Conservation (phyloP, 1,140 invertebrate species). For the Cydia pomonella region DNA sequence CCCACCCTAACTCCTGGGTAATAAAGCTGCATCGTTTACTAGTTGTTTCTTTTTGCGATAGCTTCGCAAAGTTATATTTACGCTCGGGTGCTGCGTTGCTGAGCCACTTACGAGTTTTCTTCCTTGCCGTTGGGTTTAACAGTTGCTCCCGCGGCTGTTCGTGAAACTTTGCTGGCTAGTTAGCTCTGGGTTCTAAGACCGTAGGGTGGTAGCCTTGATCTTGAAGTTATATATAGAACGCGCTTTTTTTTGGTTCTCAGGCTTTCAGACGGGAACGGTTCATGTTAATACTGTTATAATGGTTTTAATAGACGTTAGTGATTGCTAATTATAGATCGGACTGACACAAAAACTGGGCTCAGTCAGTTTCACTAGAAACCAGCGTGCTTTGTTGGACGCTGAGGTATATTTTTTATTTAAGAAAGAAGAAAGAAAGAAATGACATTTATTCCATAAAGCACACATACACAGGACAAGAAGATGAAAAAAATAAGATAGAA, state of each 20-base stretch:
- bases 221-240: slow-evolving; percentile 21
- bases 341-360: slow-evolving; percentile 7
- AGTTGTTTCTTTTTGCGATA: slow-evolving; percentile 18
- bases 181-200: slow-evolving; percentile 27
- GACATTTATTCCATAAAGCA: too few relatives aligned
- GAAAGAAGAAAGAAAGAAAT: too few relatives aligned
- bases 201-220: slow-evolving; percentile 24
- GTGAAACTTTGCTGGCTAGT: slow-evolving; percentile 9
- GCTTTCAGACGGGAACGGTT: slow-evolving; percentile 21
- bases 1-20: slow-evolving; percentile 6
- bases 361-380: neutral
- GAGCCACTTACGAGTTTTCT: neutral
- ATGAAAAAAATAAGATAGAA: too few relatives aligned
- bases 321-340: slow-evolving; percentile 13
- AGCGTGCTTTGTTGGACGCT: neutral
- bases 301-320: slow-evolving; percentile 21
- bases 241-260: slow-evolving; percentile 32
- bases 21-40: slow-evolving; percentile 9
- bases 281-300: slow-evolving; percentile 29
- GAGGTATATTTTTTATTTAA: neutral
- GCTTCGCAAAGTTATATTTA: slow-evolving; percentile 5
- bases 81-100: neutral
- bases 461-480: too few relatives aligned
- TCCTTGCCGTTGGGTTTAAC: neutral
- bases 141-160: neutral